Conservation (phyloP, 2,797 vertebrate species). For the Smutsia temminckii region DNA sequence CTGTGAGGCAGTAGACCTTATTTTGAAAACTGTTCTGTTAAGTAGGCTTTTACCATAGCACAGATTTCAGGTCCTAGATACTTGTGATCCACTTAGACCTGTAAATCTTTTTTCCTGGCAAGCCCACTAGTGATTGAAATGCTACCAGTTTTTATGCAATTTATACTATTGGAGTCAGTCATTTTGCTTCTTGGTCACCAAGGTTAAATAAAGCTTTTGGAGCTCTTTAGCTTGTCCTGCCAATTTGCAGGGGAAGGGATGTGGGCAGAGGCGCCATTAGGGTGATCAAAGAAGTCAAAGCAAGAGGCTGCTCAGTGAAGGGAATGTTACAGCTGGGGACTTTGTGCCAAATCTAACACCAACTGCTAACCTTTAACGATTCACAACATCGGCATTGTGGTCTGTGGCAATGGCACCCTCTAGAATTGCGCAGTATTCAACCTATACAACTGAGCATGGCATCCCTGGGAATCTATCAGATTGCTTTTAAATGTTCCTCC, state of each 20-base stretch:
- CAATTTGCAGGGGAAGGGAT: not conserved
- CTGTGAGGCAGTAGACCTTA: not conserved
- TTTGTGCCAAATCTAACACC: not conserved
- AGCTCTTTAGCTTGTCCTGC: not conserved
- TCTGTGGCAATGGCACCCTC: not conserved
- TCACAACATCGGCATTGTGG: fast-evolving
- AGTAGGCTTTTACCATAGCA: not conserved
- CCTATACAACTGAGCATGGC: not conserved
- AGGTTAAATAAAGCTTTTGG: not conserved
- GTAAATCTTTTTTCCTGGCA: not conserved
- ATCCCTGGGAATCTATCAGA: not conserved
- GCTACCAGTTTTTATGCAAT: not conserved
- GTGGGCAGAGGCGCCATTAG: not conserved
- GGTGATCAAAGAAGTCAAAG: not conserved
- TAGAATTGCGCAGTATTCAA: not conserved
- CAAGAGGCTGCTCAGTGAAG: not conserved
- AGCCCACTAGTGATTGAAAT: not conserved
- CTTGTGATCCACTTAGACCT: not conserved
- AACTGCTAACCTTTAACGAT: fast-evolving
- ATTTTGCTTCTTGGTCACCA: not conserved
- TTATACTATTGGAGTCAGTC: fast-evolving
- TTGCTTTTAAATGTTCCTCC: not conserved
- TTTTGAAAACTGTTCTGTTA: not conserved
- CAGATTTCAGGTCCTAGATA: not conserved
- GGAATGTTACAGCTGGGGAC: not conserved